Evolutionary conservation across 2,113 vertebrate species (phyloP).

Genomic region (Cyanoderma ruficeps): DNA sequence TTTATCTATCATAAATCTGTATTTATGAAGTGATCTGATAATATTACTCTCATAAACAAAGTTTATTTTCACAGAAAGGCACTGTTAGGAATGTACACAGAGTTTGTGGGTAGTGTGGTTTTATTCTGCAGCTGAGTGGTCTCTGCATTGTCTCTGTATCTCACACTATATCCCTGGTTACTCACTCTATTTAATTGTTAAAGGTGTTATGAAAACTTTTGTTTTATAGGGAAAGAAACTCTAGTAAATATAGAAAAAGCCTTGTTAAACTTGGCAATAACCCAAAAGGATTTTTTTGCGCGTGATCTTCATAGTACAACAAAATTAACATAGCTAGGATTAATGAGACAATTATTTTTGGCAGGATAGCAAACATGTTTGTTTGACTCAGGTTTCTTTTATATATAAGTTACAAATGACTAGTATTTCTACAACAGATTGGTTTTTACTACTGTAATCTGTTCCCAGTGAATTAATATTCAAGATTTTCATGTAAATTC

Average conservation of each 20-base stretch:
- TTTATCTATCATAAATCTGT: background rate
- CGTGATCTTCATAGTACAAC: background rate
- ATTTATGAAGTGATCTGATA: background rate
- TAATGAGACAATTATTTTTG: conserved; percentile 35
- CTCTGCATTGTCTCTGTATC: background rate
- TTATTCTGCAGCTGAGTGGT: background rate
- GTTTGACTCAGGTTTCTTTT: background rate
- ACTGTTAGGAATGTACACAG: background rate
- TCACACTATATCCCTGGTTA: background rate
- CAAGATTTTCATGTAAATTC: background rate
- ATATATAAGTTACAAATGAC: background rate
- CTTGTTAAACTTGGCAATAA: background rate
- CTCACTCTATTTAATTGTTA: background rate
- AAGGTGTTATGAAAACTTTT: background rate
- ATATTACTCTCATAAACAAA: background rate
- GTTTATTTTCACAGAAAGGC: background rate
- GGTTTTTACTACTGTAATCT: background rate
- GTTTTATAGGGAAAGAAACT: background rate
- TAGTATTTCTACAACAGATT: background rate
- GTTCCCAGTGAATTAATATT: background rate
- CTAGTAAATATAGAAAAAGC: background rate
- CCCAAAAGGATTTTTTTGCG: background rate
- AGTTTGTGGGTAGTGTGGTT: background rate
- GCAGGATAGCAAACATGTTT: background rate
- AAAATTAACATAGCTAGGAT: background rate